Base-by-base conservation (phyloP, 2,797 vertebrate genomes). In the Psittacula echo region DNA sequence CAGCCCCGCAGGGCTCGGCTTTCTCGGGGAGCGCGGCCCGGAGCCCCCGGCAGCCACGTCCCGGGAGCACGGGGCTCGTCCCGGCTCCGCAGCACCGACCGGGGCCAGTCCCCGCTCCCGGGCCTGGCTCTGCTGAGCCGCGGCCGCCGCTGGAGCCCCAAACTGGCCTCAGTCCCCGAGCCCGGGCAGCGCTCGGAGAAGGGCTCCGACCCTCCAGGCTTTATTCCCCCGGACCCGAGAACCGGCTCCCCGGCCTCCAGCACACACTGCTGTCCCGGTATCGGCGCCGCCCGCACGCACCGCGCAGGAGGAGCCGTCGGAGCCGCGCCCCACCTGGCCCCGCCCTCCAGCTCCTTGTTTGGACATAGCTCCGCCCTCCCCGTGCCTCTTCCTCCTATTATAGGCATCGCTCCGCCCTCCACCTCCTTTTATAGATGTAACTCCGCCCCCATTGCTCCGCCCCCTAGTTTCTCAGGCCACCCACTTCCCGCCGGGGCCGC, bases 231-330 rank as follows among this genome's bases (percentile, higher is more conserved):
- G 8, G 8, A 22, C 20, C 20, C 32, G 13, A 9, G 14, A 34
- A 34, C 34, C 34, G 34, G 34, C 34, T 34, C 11, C 29, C 17
- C 17, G 3, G 1, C 17, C 53, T 1, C 2, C 4, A 18, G 4
- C 50, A 29, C 2, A 29, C 18, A 10, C 48, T 2, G 15, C 27
- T 5, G 3, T 4, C 16, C 27, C 17, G 9, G 29, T 1, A 17
- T 9, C 50, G 1, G 15, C 10, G 3, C 10, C 50, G 27, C 7
- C 26, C 4, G 29, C 29, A 19, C 17, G 7, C 29, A 30, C 51
- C 5, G 11, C 29, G 30, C 53, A 23, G 12, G 47, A 24, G 23
- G 7, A 48, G 47, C 12, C 22, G 21, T 30, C 30, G 10, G 18
- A 20, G 12, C 20, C 20, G 53, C 30, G 8, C 20, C 32, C 30